phyloP scores from a whole-genome alignment of 2,888 invertebrate genomes.

The Phengaris arion region DNA sequence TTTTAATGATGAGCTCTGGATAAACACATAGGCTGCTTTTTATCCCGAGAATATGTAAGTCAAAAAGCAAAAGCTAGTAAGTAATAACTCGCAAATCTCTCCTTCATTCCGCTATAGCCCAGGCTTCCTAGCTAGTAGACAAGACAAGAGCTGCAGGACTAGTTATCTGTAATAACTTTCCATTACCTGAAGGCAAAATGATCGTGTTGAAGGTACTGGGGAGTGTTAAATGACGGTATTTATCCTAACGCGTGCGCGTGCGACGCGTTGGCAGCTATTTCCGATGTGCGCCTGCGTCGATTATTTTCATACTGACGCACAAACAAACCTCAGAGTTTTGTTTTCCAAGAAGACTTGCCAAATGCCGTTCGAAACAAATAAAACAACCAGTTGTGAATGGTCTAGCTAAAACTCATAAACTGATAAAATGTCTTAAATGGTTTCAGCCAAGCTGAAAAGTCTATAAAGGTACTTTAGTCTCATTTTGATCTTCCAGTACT shows the following conservation, averaged over 20 bases:
- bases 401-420: background rate
- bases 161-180: background rate
- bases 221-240: background rate
- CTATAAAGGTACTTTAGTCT: too few species aligned
- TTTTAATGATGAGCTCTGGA: too few species aligned
- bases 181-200: background rate
- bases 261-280: slow-evolving; percentile 62
- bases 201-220: background rate
- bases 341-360: slow-evolving; percentile 35
- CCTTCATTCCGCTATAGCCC: too few species aligned
- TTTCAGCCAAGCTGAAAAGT: too few species aligned
- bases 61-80: too few species aligned
- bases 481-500: too few species aligned
- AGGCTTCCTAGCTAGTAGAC: background rate
- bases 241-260: slow-evolving; percentile 13
- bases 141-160: background rate
- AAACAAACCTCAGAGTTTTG: slow-evolving; percentile 47
- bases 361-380: slow-evolving; percentile 34
- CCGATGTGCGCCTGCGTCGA: slow-evolving; percentile 48
- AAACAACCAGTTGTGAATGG: slow-evolving; percentile 26
- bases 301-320: slow-evolving; percentile 55
- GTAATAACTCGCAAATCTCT: too few species aligned
- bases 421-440: background rate
- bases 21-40: too few species aligned
- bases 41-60: too few species aligned